Evolutionary conservation across 1,140 invertebrate species (phyloP).

Genomic region (Caenorhabditis brenneri): DNA sequence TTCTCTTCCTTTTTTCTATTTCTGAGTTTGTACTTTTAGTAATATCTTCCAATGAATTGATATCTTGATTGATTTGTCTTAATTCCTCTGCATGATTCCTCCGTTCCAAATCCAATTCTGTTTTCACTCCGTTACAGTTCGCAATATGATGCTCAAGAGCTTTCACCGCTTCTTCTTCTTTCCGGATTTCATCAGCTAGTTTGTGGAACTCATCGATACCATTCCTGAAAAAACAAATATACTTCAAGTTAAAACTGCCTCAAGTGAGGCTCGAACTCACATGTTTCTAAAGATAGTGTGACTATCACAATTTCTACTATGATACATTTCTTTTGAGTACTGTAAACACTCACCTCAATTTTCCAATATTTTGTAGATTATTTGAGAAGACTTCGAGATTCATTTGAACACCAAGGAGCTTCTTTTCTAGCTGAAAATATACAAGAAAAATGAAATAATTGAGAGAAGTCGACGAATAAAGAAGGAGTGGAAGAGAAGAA

Average conservation of each 20-base stretch:
- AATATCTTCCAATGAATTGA: slow-evolving; percentile 59
- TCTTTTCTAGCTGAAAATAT: neutral
- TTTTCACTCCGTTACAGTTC: slow-evolving; percentile 42
- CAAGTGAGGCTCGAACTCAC: neutral
- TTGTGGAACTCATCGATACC: slow-evolving; percentile 1
- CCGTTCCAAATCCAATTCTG: slow-evolving; percentile 49
- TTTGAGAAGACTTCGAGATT: slow-evolving; percentile 32
- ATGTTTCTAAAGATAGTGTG: neutral
- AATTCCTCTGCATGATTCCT: slow-evolving; percentile 56
- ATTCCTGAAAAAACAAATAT: neutral
- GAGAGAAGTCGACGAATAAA: neutral
- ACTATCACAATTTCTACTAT: no score
- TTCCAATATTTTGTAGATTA: slow-evolving; percentile 1
- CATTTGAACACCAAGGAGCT: neutral
- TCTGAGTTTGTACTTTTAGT: slow-evolving; percentile 51
- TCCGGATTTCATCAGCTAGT: slow-evolving; percentile 20
- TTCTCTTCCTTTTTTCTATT: slow-evolving; percentile 3
- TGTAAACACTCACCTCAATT: slow-evolving; percentile 6
- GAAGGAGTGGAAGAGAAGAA: neutral
- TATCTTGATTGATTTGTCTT: slow-evolving; percentile 61
- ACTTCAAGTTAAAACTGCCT: neutral
- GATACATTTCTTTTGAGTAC: no score
- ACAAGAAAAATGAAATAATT: neutral
- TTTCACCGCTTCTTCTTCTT: neutral
- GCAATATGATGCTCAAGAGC: neutral